phyloP scores from a whole-genome alignment of 2,113 vertebrate species.

The Poeciliopsis turrubarensis region DNA sequence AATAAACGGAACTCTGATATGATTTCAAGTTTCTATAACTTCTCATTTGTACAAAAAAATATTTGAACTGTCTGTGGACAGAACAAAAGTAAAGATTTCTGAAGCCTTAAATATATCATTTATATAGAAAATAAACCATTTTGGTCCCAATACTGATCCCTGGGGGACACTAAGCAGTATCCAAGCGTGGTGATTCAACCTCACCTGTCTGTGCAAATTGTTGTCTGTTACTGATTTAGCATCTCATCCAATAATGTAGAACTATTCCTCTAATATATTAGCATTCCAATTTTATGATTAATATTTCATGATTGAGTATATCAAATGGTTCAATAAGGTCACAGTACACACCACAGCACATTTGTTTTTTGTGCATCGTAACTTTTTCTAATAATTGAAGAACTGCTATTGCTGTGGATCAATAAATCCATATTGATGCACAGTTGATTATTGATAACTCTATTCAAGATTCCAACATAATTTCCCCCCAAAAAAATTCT shows the following conservation, averaged over 20 bases:
- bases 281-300: neutral
- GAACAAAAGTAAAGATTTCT: too few species aligned
- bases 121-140: too few species aligned
- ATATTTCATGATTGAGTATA: neutral
- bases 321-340: too few species aligned
- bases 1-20: too few species aligned
- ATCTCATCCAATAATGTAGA: neutral
- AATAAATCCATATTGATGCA: neutral
- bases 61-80: too few species aligned
- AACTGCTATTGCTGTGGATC: neutral
- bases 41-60: too few species aligned
- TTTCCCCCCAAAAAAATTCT: neutral
- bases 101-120: too few species aligned
- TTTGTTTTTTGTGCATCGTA: neutral
- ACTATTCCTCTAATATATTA: neutral
- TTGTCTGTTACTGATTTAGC: neutral
- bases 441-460: neutral
- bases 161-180: too few species aligned
- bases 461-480: neutral
- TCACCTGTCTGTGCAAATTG: neutral
- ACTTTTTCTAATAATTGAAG: neutral
- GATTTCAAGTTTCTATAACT: too few species aligned
- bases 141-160: too few species aligned
- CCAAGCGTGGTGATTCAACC: too few species aligned
- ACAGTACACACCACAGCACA: neutral